Evolutionary conservation across 2,888 invertebrate species (phyloP).

Genomic region (Synergus laeviventris): DNA sequence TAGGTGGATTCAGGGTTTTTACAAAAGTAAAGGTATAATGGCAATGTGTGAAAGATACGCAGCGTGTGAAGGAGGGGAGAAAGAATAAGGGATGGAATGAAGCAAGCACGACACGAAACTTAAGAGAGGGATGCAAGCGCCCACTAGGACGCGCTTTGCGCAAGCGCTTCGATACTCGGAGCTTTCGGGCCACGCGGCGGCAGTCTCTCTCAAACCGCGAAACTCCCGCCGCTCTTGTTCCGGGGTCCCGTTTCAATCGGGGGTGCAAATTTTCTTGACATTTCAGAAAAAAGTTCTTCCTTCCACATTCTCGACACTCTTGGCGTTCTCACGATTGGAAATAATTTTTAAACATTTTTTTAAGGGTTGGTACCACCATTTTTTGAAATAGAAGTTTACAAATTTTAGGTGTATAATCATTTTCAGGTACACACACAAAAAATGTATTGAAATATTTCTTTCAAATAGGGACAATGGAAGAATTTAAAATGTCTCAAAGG

Average conservation of each 20-base stretch:
- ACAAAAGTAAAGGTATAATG: neutral
- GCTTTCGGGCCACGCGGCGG: constrained; percentile 25
- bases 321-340: neutral
- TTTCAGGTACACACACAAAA: too few relatives aligned
- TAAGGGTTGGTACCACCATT: neutral
- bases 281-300: neutral
- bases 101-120: constrained; percentile 7
- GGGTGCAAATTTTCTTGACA: neutral
- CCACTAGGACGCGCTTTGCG: neutral
- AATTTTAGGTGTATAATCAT: neutral
- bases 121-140: constrained; percentile 6
- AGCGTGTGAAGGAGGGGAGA: neutral
- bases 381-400: neutral
- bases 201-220: constrained; percentile 30
- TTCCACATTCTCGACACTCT: neutral
- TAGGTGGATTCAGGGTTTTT: neutral
- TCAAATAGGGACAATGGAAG: too few relatives aligned
- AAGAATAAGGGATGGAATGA: neutral
- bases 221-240: constrained; percentile 34
- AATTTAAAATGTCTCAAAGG: too few relatives aligned
- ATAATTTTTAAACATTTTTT: neutral
- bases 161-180: constrained; percentile 27
- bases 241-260: neutral
- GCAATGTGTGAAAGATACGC: neutral
- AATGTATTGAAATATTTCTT: too few relatives aligned